phyloP scores from a whole-genome alignment of 2,888 invertebrate species.

The Idaea biselata region DNA sequence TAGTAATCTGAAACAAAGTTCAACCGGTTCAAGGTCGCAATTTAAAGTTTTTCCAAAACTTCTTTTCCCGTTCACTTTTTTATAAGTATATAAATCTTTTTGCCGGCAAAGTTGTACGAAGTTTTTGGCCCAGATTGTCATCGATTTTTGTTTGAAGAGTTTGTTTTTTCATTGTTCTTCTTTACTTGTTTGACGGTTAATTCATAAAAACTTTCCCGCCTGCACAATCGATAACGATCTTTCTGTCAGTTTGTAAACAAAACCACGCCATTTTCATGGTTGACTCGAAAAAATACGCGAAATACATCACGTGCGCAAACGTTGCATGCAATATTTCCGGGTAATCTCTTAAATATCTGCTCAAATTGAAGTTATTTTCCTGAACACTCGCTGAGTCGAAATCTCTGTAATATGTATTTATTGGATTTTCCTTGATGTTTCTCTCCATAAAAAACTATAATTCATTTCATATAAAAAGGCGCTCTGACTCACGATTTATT shows the following conservation, averaged over 20 bases:
- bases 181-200: constrained; percentile 81
- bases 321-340: background rate
- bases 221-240: constrained; percentile 70
- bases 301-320: background rate
- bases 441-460: constrained; percentile 14
- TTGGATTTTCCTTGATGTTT: constrained; percentile 9
- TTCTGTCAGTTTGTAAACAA: constrained; percentile 69
- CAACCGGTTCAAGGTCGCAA: constrained; percentile 80
- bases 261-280: constrained; percentile 34
- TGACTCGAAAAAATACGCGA: background rate
- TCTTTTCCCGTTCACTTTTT: constrained; percentile 78
- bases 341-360: background rate
- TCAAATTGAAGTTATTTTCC: background rate
- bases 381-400: constrained; percentile 7
- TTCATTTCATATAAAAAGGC: constrained; percentile 19
- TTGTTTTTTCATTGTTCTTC: constrained; percentile 81
- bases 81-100: constrained; percentile 81
- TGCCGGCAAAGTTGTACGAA: constrained; percentile 76
- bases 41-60: constrained; percentile 81
- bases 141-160: constrained; percentile 82
- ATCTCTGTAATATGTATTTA: background rate
- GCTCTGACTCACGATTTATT: constrained; percentile 52
- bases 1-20: constrained; percentile 80
- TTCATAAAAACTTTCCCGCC: constrained; percentile 79
- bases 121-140: constrained; percentile 82